Base-by-base conservation (phyloP, 1,140 invertebrate species). In the Drosophila cardini region DNA sequence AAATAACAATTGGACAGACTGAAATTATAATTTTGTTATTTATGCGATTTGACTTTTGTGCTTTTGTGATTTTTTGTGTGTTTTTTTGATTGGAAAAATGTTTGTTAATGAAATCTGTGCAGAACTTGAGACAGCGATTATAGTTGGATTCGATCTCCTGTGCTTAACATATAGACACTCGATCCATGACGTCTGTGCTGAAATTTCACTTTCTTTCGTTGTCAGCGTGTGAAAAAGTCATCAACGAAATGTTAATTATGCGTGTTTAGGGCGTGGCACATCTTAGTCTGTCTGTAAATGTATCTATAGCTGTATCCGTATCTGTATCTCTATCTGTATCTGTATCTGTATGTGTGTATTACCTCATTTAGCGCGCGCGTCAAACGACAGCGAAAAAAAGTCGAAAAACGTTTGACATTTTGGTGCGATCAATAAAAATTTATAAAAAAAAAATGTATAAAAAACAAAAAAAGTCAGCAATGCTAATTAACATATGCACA, bases 371-470 rank as follows among this genome's bases (percentile, higher is more conserved):
- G 61, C 46, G 70, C 60, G 58, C 73, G 55, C 63, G 70, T 56
- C 69, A 53, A 26, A 64, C 68, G 16, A 34, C 52, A 40, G 32
- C 50, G 62, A 76, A 85, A 82, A 80, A 75, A 61, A 72, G 72
- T 75, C 83, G 70, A 80, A 89, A 89, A 89, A 84, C 84, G 84
- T 89, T 89, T 89, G 84, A 89, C 84, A 89, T 89, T 89, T 89
- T 90, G 70, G 85, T 86, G 84, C 74, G 85, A 77, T 76, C 85
- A 89, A 89, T 89, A 87, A 89, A 85, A n/a, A n/a, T n/a, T n/a
- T n/a, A n/a, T n/a, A 83, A 48, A 74, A 61, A 61, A 30, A 57
- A 58, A 50, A 45, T 45, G 43, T 21, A 55, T 34, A 62, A 48
- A 8, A 30, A 57, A 26, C 21, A 26, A 15, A 43, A 13, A 61